Conservation (phyloP, 2,113 vertebrate species). For the Sapayoa aenigma region DNA sequence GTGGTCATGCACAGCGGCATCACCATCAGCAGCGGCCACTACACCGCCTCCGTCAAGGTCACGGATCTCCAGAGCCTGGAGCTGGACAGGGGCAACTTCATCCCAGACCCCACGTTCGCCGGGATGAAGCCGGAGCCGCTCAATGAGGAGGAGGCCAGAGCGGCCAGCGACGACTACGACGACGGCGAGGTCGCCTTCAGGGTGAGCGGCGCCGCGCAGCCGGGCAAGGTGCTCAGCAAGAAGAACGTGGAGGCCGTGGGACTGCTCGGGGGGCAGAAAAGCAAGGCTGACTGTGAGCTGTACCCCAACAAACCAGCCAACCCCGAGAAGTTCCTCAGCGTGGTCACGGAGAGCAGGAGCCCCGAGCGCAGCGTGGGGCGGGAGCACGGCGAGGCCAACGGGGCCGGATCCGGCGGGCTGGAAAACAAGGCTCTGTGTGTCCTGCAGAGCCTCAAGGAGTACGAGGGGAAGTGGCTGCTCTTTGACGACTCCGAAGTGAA, state of each 20-base stretch:
- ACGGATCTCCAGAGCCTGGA: slow-evolving; percentile 78
- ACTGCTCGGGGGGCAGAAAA: slow-evolving; percentile 93
- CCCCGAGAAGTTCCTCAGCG: slow-evolving; percentile 71
- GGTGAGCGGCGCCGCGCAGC: slow-evolving; percentile 59
- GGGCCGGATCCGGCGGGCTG: neutral
- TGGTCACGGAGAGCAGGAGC: slow-evolving; percentile 58
- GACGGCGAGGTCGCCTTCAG: slow-evolving; percentile 85
- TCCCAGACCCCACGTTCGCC: slow-evolving; percentile 55
- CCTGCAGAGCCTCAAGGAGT: slow-evolving; percentile 83
- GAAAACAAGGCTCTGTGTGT: slow-evolving; percentile 66
- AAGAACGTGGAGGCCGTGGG: slow-evolving; percentile 86
- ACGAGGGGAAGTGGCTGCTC: slow-evolving; percentile 94
- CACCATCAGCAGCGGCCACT: slow-evolving; percentile 96
- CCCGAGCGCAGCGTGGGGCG: slow-evolving; percentile 44
- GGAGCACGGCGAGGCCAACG: neutral
- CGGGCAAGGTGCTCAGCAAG: slow-evolving; percentile 80
- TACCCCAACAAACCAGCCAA: slow-evolving; percentile 72
- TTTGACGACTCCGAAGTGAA: slow-evolving; percentile 97
- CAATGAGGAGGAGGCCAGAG: slow-evolving; percentile 71
- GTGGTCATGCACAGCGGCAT: slow-evolving; percentile 98
- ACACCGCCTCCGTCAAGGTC: slow-evolving; percentile 91
- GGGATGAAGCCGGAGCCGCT: slow-evolving; percentile 67
- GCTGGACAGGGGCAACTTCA: slow-evolving; percentile 71
- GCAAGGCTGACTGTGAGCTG: slow-evolving; percentile 82
- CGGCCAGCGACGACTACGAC: slow-evolving; percentile 73